Conservation (phyloP, 2,113 vertebrate genomes). For the Campylorhamphus procurvoides region DNA sequence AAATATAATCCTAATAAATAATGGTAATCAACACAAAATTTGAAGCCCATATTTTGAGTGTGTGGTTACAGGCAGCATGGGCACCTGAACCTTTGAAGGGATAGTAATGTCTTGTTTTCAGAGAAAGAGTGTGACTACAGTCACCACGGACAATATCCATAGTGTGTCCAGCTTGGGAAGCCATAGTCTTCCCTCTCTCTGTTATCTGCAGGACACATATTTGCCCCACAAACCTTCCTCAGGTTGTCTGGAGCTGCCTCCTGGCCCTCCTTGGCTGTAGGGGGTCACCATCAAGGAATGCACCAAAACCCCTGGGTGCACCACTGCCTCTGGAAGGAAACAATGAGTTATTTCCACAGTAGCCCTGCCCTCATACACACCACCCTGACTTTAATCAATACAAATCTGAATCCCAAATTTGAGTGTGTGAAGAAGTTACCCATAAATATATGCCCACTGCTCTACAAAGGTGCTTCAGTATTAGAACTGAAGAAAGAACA, state of each 20-base stretch:
- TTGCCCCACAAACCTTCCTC: not conserved
- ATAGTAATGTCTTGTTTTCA: not conserved
- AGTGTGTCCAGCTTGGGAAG: not conserved
- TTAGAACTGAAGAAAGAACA: not conserved
- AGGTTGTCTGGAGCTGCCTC: rapidly evolving
- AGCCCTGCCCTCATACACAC: not conserved
- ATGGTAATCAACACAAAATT: not conserved
- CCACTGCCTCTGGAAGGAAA: rapidly evolving
- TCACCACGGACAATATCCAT: not conserved
- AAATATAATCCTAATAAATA: not conserved
- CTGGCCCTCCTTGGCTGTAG: not conserved
- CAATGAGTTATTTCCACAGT: not conserved
- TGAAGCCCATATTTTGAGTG: not conserved
- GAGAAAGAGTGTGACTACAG: rapidly evolving
- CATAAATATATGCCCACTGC: not conserved
- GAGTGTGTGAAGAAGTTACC: not conserved
- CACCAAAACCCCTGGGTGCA: not conserved
- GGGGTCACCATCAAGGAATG: not conserved
- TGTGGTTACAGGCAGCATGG: rapidly evolving
- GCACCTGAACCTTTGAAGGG: not conserved
- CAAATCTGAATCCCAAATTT: not conserved
- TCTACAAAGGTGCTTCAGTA: not conserved
- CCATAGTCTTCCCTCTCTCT: rapidly evolving
- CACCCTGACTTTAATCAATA: not conserved
- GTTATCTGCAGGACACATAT: not conserved